A percentile compares a stretch with the other conserved stretches of the same genome.
These are phyloP conservation scores for Bucorvus abyssinicus DNA, from an alignment of 2,797 vertebrate genomes.

Conservation along the genomic window DNA sequence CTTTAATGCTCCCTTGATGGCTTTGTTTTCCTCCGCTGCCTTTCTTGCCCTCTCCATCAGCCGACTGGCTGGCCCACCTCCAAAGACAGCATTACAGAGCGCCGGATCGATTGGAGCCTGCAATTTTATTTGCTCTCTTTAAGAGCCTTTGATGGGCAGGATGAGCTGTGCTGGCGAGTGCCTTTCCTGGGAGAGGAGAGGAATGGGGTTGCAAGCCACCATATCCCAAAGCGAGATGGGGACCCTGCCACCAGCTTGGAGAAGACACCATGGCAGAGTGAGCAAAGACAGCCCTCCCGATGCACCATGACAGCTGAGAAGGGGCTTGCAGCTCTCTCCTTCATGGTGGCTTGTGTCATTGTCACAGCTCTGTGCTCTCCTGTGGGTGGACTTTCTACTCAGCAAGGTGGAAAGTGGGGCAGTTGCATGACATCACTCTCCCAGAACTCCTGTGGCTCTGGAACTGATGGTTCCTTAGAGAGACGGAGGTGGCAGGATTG, in stretches of 20 bases:
- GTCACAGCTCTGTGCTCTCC: fast-evolving
- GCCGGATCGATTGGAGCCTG: conserved; percentile 52
- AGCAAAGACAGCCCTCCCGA: neutral
- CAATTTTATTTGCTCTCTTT: conserved; percentile 66
- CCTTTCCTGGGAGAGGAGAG: conserved; percentile 17
- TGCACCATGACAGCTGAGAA: neutral
- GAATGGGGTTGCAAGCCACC: neutral
- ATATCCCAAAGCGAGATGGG: fast-evolving
- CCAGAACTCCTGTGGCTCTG: fast-evolving
- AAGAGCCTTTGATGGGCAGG: conserved; percentile 56
- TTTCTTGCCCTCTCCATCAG: neutral
- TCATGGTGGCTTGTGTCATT: fast-evolving
- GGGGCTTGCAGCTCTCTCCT: neutral
- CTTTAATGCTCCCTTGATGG: conserved; percentile 30
- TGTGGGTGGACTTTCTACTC: fast-evolving
- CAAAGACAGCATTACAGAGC: conserved; percentile 62
- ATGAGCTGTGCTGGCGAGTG: neutral
- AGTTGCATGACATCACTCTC: neutral
- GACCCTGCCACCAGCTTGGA: neutral
- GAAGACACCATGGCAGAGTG: neutral
- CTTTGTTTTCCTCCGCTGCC: conserved; percentile 40
- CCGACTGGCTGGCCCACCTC: conserved; percentile 50
- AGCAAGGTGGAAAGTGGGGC: neutral
- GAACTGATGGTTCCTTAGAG: neutral
- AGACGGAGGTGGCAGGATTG: neutral